phyloP scores from a whole-genome alignment of 2,113 vertebrate genomes.

The Malaclemys terrapin region DNA sequence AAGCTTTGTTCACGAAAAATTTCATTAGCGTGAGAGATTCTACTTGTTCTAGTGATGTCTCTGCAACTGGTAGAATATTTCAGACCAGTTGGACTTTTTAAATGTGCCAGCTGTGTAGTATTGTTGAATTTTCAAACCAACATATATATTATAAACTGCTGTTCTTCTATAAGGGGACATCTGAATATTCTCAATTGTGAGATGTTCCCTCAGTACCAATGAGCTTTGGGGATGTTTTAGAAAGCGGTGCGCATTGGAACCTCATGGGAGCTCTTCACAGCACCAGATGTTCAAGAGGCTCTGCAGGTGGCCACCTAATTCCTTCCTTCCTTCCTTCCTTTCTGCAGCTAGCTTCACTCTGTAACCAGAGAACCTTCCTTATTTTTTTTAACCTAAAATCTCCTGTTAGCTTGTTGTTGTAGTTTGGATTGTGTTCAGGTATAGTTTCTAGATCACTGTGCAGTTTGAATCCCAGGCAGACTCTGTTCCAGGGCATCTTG shows the following conservation, averaged over 20 bases:
- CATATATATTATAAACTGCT: background rate
- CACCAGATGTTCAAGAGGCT: background rate
- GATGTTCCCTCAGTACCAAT: background rate
- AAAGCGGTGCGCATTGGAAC: background rate
- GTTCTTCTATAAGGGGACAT: background rate
- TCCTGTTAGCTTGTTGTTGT: background rate
- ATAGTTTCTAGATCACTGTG: background rate
- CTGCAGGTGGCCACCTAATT: background rate
- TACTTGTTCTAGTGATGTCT: background rate
- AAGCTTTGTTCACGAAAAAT: background rate
- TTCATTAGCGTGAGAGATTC: background rate
- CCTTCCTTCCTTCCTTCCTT: background rate
- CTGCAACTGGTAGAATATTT: background rate
- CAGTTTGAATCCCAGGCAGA: background rate
- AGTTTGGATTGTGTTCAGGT: background rate
- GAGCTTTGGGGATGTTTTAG: background rate
- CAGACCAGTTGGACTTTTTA: background rate
- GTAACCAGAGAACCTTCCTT: background rate
- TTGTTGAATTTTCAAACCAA: background rate
- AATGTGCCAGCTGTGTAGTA: background rate
- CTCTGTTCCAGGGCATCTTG: background rate
- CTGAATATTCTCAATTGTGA: background rate
- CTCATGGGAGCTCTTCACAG: background rate
- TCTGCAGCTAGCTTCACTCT: background rate
- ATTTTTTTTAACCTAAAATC: background rate